Evolutionary conservation across 2,797 vertebrate species (phyloP), one percentile per base, ranked within the genome.

Genomic region (Novumbra hubbsi): DNA sequence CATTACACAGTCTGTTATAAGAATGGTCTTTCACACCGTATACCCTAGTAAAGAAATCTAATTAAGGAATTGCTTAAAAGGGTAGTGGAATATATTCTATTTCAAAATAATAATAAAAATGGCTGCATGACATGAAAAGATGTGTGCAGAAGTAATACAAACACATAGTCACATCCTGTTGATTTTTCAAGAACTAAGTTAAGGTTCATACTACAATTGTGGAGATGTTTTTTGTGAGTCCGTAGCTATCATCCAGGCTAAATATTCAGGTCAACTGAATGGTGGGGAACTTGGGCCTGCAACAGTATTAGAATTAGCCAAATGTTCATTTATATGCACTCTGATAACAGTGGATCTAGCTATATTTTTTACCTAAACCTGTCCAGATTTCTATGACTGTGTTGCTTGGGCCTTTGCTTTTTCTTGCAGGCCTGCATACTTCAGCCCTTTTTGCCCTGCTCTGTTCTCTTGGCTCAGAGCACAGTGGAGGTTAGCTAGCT

Each of bases 401-500:
- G 2, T 30, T 41, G 50, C 12, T 14, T 17, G 30, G 30, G 14
- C 83, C 60, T 77, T 82, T 80, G 71, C 71, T 81, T 77, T 76
- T 80, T 84, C 80, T 71, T 14, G 80, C 86, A 74, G 81, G 84
- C 85, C 90, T 85, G 41, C 8, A 16, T 88, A 88, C 88, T 88
- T 85, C 86, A 86, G 83, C 88, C 87, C 87, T 90, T 87, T 85
- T 87, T 87, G 87, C 87, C 88, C 86, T 85, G 84, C 88, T 88
- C 87, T 84, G 85, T 87, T 89, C 85, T 82, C 83, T 91, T 91
- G 90, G 91, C 90, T 90, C 86, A 14, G 73, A 41, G 83, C 89
- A 85, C 80, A 67, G 85, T 82, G 85, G 86, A 87, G 88, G 15
- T 64, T 69, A 85, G 87, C 68, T 17, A 48, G 83, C 77, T 88